phyloP scores from a whole-genome alignment of 2,113 vertebrate species.

The Tinamus guttatus region DNA sequence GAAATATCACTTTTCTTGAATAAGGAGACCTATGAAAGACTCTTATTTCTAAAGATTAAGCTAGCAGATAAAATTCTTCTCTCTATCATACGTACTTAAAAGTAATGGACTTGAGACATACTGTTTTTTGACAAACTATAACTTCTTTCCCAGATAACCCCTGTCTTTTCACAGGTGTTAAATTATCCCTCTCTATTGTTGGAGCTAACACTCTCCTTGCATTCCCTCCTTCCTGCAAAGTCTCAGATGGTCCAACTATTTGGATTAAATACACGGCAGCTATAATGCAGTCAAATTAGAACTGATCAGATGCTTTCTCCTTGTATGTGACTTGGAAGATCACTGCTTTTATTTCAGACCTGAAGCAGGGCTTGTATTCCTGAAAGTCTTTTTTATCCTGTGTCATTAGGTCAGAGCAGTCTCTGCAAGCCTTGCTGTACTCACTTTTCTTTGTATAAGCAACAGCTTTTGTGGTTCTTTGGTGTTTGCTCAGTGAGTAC shows the following conservation, averaged over 20 bases:
- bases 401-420: background rate
- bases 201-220: background rate
- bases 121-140: background rate
- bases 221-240: background rate
- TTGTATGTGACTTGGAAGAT: background rate
- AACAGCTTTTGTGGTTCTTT: background rate
- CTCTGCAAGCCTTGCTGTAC: background rate
- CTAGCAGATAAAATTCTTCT: background rate
- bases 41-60: background rate
- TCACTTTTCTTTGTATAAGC: background rate
- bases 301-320: background rate
- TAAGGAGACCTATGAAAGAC: background rate
- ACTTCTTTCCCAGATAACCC: background rate
- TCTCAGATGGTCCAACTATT: background rate
- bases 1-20: background rate
- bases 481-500: background rate
- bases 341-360: background rate
- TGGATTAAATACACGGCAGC: background rate
- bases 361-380: background rate
- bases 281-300: background rate
- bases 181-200: background rate
- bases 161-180: background rate
- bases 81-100: background rate
- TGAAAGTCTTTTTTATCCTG: background rate
- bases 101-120: background rate